Evolutionary conservation across 2,888 invertebrate species (phyloP).

Genomic region (Emesis furor): DNA sequence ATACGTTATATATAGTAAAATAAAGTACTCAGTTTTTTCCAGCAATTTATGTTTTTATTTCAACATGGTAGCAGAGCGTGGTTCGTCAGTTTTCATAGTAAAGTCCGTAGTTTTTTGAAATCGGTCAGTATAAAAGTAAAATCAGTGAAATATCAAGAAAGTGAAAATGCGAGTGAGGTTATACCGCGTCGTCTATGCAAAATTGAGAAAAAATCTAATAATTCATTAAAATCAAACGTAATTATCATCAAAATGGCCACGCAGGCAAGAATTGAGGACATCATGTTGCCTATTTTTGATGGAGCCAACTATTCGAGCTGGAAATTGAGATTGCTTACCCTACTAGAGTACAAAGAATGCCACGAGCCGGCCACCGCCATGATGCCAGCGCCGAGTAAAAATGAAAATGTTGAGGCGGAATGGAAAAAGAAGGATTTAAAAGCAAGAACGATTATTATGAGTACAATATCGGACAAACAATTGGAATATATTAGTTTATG

Average conservation of each 20-base stretch:
- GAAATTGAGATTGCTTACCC: constrained; percentile 71
- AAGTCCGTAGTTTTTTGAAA: constrained; percentile 10
- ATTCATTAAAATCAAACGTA: constrained; percentile 22
- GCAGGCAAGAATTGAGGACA: constrained; percentile 63
- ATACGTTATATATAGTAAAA: too few relatives aligned
- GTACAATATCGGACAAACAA: constrained; percentile 68
- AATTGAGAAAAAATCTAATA: constrained; percentile 6
- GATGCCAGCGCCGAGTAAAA: constrained; percentile 12
- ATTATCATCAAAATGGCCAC: constrained; percentile 49
- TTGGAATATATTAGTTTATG: constrained; percentile 70
- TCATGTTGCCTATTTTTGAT: constrained; percentile 71
- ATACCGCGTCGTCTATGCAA: constrained; percentile 12
- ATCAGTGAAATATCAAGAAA: constrained; percentile 18
- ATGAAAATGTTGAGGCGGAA: constrained; percentile 32
- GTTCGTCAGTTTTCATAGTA: constrained; percentile 9
- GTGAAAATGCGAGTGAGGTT: constrained; percentile 8
- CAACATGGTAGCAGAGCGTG: too few relatives aligned
- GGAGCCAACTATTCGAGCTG: constrained; percentile 72
- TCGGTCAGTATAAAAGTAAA: constrained; percentile 12
- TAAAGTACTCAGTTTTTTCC: not conserved
- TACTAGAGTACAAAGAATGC: constrained; percentile 74
- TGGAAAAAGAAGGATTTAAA: constrained; percentile 69
- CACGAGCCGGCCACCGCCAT: constrained; percentile 46
- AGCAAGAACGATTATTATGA: constrained; percentile 70
- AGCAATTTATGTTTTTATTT: too few relatives aligned